These are phyloP conservation scores for Telmatherina bonti DNA, from an alignment of 2,797 vertebrate genomes.

Conservation along the genomic window DNA sequence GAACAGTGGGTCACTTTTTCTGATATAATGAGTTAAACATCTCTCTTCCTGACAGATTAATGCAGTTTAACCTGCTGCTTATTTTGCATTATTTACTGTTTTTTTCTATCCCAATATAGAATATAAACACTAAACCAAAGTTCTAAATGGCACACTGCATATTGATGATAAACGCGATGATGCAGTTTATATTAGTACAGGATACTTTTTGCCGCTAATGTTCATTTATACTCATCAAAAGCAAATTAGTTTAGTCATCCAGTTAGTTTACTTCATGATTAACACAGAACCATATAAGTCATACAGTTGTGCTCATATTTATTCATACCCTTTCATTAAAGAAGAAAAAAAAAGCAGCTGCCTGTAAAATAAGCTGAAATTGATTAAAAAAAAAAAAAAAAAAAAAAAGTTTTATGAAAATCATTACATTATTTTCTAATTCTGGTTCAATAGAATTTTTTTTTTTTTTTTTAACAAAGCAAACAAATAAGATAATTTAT, in stretches of 20 bases:
- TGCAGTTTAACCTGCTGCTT: not conserved
- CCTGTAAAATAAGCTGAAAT: no score
- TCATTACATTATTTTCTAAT: no score
- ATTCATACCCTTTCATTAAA: no score
- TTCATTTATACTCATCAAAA: not conserved
- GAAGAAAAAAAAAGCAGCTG: no score
- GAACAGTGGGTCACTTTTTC: slow-evolving; percentile 37
- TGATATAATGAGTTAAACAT: slow-evolving; percentile 6
- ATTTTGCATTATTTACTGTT: not conserved
- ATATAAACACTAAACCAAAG: slow-evolving; percentile 15
- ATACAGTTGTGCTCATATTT: no score
- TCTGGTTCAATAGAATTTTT: no score
- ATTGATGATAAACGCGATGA: not conserved
- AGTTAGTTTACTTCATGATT: not conserved
- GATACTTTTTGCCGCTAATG: not conserved
- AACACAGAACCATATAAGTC: not conserved
- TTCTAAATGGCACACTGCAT: slow-evolving; percentile 25
- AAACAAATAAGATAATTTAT: no score
- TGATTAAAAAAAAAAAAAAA: no score
- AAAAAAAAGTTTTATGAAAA: no score
- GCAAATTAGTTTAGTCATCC: not conserved
- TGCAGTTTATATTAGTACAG: not conserved
- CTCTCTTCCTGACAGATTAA: slow-evolving; percentile 13
- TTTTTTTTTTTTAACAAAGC: no score
- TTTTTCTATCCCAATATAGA: slow-evolving; percentile 6